Evolutionary conservation across 2,888 invertebrate genomes (phyloP).

Genomic region (Branchipolynoe longqiensis): DNA sequence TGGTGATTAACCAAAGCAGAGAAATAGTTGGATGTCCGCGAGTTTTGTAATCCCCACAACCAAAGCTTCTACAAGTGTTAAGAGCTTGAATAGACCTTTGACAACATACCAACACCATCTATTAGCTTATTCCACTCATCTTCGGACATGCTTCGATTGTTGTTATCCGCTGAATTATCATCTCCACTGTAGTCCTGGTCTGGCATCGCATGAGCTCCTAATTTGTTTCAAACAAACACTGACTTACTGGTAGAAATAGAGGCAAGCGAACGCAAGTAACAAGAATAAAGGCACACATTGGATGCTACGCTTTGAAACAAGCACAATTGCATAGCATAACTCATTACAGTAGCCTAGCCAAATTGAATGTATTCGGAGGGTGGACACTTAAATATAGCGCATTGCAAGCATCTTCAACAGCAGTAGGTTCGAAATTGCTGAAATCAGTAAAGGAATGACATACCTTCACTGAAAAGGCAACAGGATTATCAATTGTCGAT

Average conservation of each 20-base stretch:
- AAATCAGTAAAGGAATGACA: too few species aligned
- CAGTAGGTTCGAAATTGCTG: too few species aligned
- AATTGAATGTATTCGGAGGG: too few species aligned
- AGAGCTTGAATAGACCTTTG: neutral
- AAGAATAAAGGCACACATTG: too few species aligned
- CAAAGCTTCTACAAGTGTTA: neutral
- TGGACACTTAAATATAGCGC: too few species aligned
- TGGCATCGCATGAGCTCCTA: slow-evolving; percentile 9
- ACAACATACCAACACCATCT: slow-evolving; percentile 39
- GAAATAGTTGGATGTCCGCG: neutral
- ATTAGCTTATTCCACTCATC: slow-evolving; percentile 32
- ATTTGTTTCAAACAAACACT: neutral
- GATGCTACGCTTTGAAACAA: too few species aligned
- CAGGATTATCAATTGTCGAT: too few species aligned
- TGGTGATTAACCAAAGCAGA: too few species aligned
- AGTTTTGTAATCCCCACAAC: neutral
- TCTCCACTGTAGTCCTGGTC: slow-evolving; percentile 36
- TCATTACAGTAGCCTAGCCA: too few species aligned
- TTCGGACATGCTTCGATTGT: slow-evolving; percentile 38
- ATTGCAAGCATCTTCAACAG: too few species aligned
- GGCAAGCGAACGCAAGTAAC: neutral
- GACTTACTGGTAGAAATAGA: neutral
- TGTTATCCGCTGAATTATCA: slow-evolving; percentile 45
- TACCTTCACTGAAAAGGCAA: too few species aligned
- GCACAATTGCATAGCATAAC: too few species aligned